phyloP scores from a whole-genome alignment of 2,888 invertebrate genomes.

The Phaedon cochleariae region DNA sequence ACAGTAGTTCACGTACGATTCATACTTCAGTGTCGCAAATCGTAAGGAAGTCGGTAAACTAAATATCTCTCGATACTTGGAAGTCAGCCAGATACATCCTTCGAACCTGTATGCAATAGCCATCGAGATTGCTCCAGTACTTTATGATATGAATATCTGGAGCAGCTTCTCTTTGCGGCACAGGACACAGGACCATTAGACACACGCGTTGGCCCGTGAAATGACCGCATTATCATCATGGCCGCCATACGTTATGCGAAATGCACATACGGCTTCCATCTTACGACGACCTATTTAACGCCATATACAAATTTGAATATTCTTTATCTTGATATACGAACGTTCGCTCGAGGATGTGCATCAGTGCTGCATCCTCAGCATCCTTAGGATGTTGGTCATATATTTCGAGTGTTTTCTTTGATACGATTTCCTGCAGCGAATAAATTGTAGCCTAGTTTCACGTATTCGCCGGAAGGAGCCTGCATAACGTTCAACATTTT shows the following conservation, averaged over 20 bases:
- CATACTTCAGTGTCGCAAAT: no score
- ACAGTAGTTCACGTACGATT: no score
- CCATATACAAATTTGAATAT: conserved; percentile 40
- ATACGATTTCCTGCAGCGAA: neutral
- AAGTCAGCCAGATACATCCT: conserved; percentile 14
- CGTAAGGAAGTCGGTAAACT: neutral
- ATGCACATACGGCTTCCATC: conserved; percentile 36
- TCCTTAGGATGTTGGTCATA: conserved; percentile 16
- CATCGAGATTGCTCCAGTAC: conserved; percentile 15
- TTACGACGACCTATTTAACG: conserved; percentile 40
- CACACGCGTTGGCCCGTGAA: conserved; percentile 50
- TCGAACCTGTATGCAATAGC: conserved; percentile 21
- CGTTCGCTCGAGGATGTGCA: conserved; percentile 13
- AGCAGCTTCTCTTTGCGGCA: conserved; percentile 44
- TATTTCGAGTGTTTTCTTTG: conserved; percentile 16
- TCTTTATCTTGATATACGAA: conserved; percentile 33
- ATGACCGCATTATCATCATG: conserved; percentile 53
- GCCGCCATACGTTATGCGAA: conserved; percentile 39
- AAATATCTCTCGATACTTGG: conserved; percentile 18
- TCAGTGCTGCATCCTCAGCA: neutral
- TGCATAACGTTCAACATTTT: neutral
- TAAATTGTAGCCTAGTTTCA: neutral
- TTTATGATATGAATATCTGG: conserved; percentile 41
- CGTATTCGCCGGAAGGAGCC: neutral
- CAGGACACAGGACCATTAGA: conserved; percentile 51